Evolutionary conservation across 1,140 invertebrate species (phyloP), one percentile per base, ranked within the genome.

Genomic region (Whitmania pigra): DNA sequence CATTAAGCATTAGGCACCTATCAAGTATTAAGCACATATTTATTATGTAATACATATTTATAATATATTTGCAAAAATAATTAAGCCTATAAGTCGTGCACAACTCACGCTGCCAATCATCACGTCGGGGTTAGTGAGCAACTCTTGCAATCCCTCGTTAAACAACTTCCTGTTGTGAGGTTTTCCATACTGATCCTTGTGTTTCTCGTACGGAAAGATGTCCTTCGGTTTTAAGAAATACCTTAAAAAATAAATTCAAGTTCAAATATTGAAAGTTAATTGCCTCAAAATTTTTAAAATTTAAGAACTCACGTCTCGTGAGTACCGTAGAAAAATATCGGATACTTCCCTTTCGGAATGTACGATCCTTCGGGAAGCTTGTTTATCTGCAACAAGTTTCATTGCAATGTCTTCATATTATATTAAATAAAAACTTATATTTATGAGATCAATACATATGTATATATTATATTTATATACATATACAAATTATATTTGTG

Each of bases 281-380:
- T 63, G 9, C 22, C 71, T 71, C 0, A 75, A 67, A 66, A 53
- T 29, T 71, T 71, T 71, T 13, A 75, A 67, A 66, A 53, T 29
- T 71, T 71, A 67, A 27, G 69, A 71, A 87, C 89, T 89, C 86
- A 93, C 88, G 88, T 92, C 86, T 97, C 93, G 76, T 90, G 88
- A 20, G 93, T 97, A 9, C 93, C 93, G 85, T 92, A 96, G 82
- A 97, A 97, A 80, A 89, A 89, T 73, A 97, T 91, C 81, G 88
- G 89, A 81, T 90, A 95, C 82, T 89, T 91, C 63, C 79, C 79
- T 78, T 90, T 91, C 53, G 87, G 88, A 74, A 79, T 79, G 17
- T 78, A 78, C 9, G 71, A 76, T 31, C 86, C 85, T 70, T 87
- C 85, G 66, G 82, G 84, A 54, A 85, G 77, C 76, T 85, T 87